Evolutionary conservation across 2,113 vertebrate species (phyloP), one percentile per base, ranked within the genome.

Genomic region (Pelusios castaneus): DNA sequence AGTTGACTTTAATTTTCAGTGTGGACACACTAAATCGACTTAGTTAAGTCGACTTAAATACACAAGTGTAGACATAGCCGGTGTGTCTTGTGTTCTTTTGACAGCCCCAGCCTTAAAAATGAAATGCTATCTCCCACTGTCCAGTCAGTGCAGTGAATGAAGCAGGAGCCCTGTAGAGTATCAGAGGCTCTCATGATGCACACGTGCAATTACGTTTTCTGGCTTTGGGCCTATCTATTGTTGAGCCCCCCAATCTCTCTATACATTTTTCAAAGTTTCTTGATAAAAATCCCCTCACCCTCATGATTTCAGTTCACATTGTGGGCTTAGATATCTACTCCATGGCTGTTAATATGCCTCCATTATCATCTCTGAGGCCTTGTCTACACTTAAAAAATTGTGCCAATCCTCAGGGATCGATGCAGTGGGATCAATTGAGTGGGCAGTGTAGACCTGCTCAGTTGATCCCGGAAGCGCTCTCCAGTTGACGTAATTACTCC

Each of bases 251-350:
- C 12, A 2, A 63, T 47, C 41, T 56, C 5, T 43, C 43, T 55
- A 6, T 63, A 3, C 0, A 0, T 31, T 8, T 38, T 43, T 10
- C 38, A 51, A 11, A 21, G 63, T 41, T 43, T 76, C 11, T n/a
- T 54, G 51, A 79, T 54, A 49, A 22, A 85, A 51, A 8, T 76
- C 34, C 21, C 43, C 70, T 5, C 79, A 24, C 73, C 58, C 38
- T 56, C 85, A 21, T 9, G 29, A 38, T 76, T 85, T 82, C 1
- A 38, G 60, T 92, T 80, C n/a, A 83, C 24, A 22, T 56, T 84
- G 24, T n/a, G 80, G 14, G 21, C 60, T 19, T 49, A 38, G 22
- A 10, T 54, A 70, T n/a, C 31, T 6, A 79, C 29, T 24, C 1
- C 51, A 5, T 8, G 56, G 25, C 8, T 56, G 49, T 56, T 25